Percentiles rank a stretch among this genome's conserved stretches.
phyloP scores from a whole-genome alignment of 92 coral and sea anemone genomes.

The Paragorgia papillata region DNA sequence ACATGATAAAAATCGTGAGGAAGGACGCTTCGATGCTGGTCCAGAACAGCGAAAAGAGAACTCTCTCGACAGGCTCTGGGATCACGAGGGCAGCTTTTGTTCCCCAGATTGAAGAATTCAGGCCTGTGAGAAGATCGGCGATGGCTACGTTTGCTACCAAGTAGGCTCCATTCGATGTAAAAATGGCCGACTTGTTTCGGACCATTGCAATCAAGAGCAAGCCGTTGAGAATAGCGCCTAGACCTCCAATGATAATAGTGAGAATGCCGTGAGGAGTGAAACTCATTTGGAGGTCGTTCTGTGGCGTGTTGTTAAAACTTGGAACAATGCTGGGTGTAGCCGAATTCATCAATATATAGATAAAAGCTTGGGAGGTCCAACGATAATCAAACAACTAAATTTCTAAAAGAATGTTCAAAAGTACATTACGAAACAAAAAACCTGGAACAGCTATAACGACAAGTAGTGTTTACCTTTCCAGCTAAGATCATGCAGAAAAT shows the following conservation, averaged over 20 bases:
- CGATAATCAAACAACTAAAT: too few species aligned
- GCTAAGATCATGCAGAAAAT: too few species aligned
- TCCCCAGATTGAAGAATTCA: conserved; percentile 37
- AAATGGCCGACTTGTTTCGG: conserved; percentile 4
- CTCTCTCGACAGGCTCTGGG: not conserved
- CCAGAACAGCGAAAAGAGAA: conserved; percentile 5
- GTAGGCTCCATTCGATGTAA: conserved; percentile 34
- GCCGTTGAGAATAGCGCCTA: conserved; percentile 59
- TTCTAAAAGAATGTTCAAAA: too few species aligned
- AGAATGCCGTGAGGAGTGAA: conserved; percentile 57
- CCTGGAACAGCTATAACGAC: too few species aligned
- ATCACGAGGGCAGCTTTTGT: not conserved
- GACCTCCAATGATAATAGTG: conserved; percentile 58
- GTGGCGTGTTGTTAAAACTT: not conserved
- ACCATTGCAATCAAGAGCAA: conserved; percentile 62
- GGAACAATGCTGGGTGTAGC: not conserved
- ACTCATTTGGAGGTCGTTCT: not conserved
- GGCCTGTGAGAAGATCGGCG: conserved; percentile 34
- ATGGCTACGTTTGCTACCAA: conserved; percentile 33
- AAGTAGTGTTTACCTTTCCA: too few species aligned
- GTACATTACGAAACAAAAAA: too few species aligned
- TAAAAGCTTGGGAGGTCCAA: not conserved
- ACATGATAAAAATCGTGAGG: conserved; percentile 29
- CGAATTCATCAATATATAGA: not conserved
- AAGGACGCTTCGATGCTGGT: conserved; percentile 25